phyloP scores from a whole-genome alignment of 2,888 invertebrate genomes.

The Neoaliturus tenellus region DNA sequence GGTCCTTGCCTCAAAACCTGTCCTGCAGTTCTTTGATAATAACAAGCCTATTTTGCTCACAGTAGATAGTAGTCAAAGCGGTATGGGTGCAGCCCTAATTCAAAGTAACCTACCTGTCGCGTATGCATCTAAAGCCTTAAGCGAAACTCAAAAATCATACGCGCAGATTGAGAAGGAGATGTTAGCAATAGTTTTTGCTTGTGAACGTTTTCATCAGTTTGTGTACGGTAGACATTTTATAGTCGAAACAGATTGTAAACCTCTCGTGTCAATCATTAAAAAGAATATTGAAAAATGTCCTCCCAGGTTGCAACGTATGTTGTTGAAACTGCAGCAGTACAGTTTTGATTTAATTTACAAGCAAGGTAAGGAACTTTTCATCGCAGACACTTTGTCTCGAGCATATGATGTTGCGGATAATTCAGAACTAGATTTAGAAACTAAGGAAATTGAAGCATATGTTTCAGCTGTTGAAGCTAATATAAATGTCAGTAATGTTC shows the following conservation, averaged over 20 bases:
- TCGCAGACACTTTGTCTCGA: conserved; percentile 6
- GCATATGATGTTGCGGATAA: neutral
- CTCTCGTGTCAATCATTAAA: conserved; percentile 35
- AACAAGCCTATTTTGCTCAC: conserved; percentile 29
- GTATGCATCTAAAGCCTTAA: conserved; percentile 16
- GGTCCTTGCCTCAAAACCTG: neutral
- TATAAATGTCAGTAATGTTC: neutral
- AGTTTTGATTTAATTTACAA: conserved; percentile 9
- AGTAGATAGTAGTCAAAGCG: conserved; percentile 25
- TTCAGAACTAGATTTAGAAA: neutral
- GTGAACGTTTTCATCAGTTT: conserved; percentile 52
- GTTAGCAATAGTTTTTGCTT: conserved; percentile 42
- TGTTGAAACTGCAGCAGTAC: conserved; percentile 2
- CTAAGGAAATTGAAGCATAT: conserved; percentile 14
- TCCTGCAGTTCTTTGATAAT: conserved; percentile 25
- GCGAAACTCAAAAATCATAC: conserved; percentile 12
- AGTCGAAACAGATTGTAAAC: conserved; percentile 44
- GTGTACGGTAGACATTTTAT: neutral
- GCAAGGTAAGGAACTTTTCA: conserved; percentile 16
- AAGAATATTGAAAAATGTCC: conserved; percentile 36
- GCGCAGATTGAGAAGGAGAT: conserved; percentile 52
- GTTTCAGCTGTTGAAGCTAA: neutral
- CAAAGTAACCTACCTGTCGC: conserved; percentile 31
- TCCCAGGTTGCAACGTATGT: neutral
- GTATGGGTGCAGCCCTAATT: conserved; percentile 31